Base-by-base conservation (phyloP, 2,797 vertebrate species). In the Takifugu ocellatus region DNA sequence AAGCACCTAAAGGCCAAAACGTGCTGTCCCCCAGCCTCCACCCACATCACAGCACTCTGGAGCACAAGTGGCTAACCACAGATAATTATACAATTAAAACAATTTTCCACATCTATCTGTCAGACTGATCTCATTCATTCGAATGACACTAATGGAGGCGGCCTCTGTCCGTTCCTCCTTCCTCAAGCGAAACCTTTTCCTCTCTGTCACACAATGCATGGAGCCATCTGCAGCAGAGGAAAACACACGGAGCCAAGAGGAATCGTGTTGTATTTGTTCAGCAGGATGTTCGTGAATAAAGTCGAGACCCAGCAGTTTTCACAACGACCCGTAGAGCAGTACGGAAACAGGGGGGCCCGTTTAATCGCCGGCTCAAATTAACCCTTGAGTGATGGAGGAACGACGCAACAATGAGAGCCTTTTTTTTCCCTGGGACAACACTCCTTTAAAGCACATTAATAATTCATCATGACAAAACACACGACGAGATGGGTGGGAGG, bases 61-160 rank as follows among this genome's bases (percentile, higher is more conserved):
- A 64, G 79, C 87, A 68, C 69, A 84, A 86, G 78, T 85, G 85
- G 83, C 79, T 81, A 81, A 86, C 80, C 78, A 74, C 69, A 63
- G 79, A 80, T 85, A 89, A 90, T 89, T 83, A 84, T 82, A 84
- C 85, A 91, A 90, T 91, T 91, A 91, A 87, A 90, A 88, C 84
- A 84, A 91, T 88, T 88, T 85, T 81, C 78, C 67, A 70, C 78
- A 71, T 89, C 82, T 83, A 84, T 88, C 86, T 78, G 88, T 88
- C 87, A 90, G 78, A 72, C 63, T 54, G 77, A 90, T 88, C 84
- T 82, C 84, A 88, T 85, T 78, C 78, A 70, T 77, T 80, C 63
- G 61, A 83, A 86, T 74, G 76, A 81, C 79, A 77, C 77, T 80
- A 75, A 78, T 81, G 80, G 77, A 80, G 64, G 54, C 49, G 71